Evolutionary conservation across 2,113 vertebrate species (phyloP).

Genomic region (Heteronetta atricapilla): DNA sequence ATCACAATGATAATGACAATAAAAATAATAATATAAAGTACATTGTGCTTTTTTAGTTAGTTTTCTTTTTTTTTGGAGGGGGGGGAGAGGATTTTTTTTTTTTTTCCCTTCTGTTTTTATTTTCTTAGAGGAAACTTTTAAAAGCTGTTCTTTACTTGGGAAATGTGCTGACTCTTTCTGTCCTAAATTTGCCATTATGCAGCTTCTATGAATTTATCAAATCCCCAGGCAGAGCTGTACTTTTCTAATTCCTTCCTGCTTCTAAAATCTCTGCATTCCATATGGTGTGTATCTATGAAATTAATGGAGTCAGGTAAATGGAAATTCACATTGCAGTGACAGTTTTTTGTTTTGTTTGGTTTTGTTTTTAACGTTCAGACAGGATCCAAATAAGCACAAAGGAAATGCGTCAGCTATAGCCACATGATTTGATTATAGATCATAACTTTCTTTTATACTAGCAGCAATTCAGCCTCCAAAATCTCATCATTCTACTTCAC

Average conservation of each 20-base stretch:
- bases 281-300: neutral
- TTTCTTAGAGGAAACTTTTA: neutral
- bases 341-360: neutral
- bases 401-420: neutral
- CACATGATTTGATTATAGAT: neutral
- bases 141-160: neutral
- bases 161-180: neutral
- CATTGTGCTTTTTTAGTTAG: neutral
- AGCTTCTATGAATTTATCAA: neutral
- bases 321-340: neutral
- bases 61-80: no score
- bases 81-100: neutral
- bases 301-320: neutral
- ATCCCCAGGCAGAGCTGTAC: neutral
- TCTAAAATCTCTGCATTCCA: neutral
- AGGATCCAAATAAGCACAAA: neutral
- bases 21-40: neutral
- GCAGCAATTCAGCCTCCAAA: accelerated
- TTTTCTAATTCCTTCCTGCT: neutral
- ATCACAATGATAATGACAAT: neutral
- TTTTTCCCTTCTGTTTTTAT: neutral
- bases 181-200: neutral
- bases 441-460: neutral
- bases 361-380: neutral
- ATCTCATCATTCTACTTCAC: neutral